Evolutionary conservation across 2,888 invertebrate species (phyloP).

Genomic region (Geotrupes spiniger): DNA sequence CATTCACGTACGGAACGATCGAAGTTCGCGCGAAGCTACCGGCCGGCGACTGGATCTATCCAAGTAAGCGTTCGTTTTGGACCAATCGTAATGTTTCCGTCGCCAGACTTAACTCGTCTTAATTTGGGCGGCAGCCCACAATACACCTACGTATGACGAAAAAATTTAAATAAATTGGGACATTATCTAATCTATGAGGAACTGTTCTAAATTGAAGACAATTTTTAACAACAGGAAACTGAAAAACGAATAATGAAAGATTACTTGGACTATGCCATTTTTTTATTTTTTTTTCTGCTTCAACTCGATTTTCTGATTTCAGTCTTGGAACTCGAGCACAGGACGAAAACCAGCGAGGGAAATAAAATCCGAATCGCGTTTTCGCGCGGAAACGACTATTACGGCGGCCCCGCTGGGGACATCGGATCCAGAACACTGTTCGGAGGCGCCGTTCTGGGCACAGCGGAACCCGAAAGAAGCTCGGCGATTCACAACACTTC

Average conservation of each 20-base stretch:
- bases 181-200: too few relatives aligned
- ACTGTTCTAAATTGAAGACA: too few relatives aligned
- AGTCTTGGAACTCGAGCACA: constrained; percentile 44
- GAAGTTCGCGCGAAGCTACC: constrained; percentile 56
- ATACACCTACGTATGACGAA: too few relatives aligned
- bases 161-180: too few relatives aligned
- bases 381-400: constrained; percentile 45
- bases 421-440: constrained; percentile 51
- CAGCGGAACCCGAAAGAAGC: constrained; percentile 44
- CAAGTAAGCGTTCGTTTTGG: constrained; percentile 52
- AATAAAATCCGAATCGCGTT: constrained; percentile 42
- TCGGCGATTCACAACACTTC: constrained; percentile 36
- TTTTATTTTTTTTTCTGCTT: too few relatives aligned
- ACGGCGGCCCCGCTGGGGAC: constrained; percentile 43
- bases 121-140: too few relatives aligned
- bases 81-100: constrained; percentile 13
- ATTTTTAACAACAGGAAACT: too few relatives aligned
- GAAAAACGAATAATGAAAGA: too few relatives aligned
- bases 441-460: constrained; percentile 53
- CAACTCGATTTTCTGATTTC: constrained; percentile 11
- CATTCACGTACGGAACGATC: constrained; percentile 53
- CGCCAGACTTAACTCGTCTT: too few relatives aligned
- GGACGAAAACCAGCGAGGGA: constrained; percentile 8
- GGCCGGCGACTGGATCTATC: constrained; percentile 57
- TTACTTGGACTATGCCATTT: too few relatives aligned